These are phyloP conservation scores for Serinus canaria DNA, from an alignment of 2,113 vertebrate genomes.

Conservation along the genomic window DNA sequence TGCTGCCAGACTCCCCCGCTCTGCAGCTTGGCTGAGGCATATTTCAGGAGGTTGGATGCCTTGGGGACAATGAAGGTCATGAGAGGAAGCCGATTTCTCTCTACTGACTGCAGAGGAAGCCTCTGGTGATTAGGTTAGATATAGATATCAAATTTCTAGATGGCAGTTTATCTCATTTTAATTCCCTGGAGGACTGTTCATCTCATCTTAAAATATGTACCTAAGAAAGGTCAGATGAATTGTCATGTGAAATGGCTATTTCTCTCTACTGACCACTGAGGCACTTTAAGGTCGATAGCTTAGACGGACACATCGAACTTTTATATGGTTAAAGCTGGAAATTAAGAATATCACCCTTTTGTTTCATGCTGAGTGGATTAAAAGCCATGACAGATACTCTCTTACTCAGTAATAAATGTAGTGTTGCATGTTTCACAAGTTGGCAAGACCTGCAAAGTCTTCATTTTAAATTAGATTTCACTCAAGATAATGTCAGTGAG, in stretches of 20 bases:
- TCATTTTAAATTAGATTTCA: conserved; percentile 31
- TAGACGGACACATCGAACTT: not conserved
- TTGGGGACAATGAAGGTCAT: not conserved
- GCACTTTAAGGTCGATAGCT: conserved; percentile 16
- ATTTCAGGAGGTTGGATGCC: not conserved
- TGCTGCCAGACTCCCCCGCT: not conserved
- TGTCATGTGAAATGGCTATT: conserved; percentile 4
- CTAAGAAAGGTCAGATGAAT: conserved; percentile 51
- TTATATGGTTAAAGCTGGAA: not conserved
- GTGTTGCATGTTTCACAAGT: conserved; percentile 1
- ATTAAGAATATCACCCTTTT: not conserved
- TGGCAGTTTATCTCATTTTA: conserved; percentile 43
- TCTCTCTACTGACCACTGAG: conserved; percentile 1
- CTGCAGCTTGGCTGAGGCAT: not conserved
- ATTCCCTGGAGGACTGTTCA: conserved; percentile 14
- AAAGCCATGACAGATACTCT: not conserved
- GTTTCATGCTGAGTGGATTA: not conserved
- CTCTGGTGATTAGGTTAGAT: conserved; percentile 41
- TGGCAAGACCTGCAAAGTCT: conserved; percentile 1
- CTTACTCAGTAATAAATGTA: conserved; percentile 9
- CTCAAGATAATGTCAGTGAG: conserved; percentile 26
- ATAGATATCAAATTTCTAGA: conserved; percentile 41
- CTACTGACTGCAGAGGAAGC: conserved; percentile 1
- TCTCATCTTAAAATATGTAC: conserved; percentile 35
- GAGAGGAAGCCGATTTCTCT: not conserved